Evolutionary conservation across 2,113 vertebrate species (phyloP), one percentile per base, ranked within the genome.

Genomic region (Alces alces): DNA sequence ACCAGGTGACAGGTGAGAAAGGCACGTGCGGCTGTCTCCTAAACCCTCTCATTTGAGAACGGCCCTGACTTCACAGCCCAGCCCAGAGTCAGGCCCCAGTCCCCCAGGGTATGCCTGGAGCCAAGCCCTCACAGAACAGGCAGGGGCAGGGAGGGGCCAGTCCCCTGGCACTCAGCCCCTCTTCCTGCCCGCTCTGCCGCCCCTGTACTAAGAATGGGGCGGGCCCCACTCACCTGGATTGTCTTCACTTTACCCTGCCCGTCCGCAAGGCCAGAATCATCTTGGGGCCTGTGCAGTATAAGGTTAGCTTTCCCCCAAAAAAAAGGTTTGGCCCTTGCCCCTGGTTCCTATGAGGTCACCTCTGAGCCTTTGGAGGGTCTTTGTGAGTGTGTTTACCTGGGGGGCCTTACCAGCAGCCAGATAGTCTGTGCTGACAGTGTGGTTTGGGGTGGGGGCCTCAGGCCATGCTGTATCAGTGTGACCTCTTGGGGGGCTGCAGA

Each of bases 21-120:
- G 16, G 23, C 25, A 4, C 1, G 0, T 43, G 33, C 4, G 1
- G 23, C 33, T 11, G 16, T 45, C 7, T 50, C 83, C n/a, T 7
- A 12, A 13, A 15, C 33, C 73, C 50, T 16, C 25, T 79, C n/a
- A n/a, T 3, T 11, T n/a, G 55, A 47, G 6, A n/a, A 45, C 0
- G 15, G 61, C n/a, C n/a, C 8, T 0, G 1, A 15, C 11, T 1
- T 14, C 13, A 28, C 23, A 23, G 43, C 91, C 76, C 9, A 45
- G 79, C 61, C 55, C 19, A 27, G 55, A 55, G 52, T 14, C 28
- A 8, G 27, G 57, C 9, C 58, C 25, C 1, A 33, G 30, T 7
- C 21, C 2, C 27, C 28, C 21, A 36, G 58, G 6, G 3, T 1
- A 2, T 6, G 33, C 16, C 17, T 2, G 45, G 39, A 19, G 33